A percentile compares a stretch with the other conserved stretches of the same genome.
Conservation (phyloP, 1,140 invertebrate genomes). For the Lycorma delicatula region DNA sequence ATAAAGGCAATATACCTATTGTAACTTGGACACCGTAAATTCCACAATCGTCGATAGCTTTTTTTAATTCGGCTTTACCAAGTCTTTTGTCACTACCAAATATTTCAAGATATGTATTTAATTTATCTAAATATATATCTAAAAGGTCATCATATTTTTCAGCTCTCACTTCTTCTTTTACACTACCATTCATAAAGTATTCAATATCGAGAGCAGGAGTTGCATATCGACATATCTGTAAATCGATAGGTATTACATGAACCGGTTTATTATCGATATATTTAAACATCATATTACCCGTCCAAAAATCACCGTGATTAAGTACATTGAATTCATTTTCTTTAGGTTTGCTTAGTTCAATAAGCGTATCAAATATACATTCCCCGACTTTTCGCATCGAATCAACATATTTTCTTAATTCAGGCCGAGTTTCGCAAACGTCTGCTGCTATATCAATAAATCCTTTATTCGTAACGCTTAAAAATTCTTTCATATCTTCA, state of each 20-base stretch:
- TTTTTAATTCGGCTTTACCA: not conserved
- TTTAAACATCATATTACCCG: slow-evolving; percentile 1
- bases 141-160: not conserved
- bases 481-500: too few relatives aligned
- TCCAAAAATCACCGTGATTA: slow-evolving; percentile 2
- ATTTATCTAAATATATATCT: not conserved
- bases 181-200: not conserved
- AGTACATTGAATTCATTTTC: not conserved
- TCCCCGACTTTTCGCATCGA: not conserved
- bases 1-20: not conserved
- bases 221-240: not conserved
- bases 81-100: not conserved
- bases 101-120: not conserved
- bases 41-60: not conserved
- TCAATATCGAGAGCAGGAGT: not conserved
- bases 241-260: slow-evolving; percentile 1
- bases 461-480: too few relatives aligned
- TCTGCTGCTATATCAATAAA: too few relatives aligned
- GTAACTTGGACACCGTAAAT: not conserved
- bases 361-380: not conserved
- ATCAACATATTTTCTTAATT: not conserved
- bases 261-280: not conserved
- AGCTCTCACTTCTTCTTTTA: not conserved
- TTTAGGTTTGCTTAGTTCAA: not conserved
- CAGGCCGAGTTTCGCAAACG: not conserved